Evolutionary conservation across 2,113 vertebrate species (phyloP).

Genomic region (Bujurquina vittata): DNA sequence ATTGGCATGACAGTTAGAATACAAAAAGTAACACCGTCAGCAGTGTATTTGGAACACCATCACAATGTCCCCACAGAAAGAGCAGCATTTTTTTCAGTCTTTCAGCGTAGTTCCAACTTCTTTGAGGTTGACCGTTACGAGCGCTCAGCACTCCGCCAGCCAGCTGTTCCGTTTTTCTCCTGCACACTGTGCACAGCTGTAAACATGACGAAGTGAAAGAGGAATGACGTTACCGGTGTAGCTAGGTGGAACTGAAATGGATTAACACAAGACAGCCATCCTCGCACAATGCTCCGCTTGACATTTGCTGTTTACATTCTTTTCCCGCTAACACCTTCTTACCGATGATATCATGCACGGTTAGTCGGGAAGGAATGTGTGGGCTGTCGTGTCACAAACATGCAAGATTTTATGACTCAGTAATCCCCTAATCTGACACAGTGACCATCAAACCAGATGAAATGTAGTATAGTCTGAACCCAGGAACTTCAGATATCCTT

Average conservation of each 20-base stretch:
- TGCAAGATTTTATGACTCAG: background rate
- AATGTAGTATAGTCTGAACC: background rate
- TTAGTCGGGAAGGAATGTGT: background rate
- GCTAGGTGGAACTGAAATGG: background rate
- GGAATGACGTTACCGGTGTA: background rate
- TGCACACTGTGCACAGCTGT: background rate
- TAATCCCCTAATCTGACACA: background rate
- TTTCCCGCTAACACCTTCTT: background rate
- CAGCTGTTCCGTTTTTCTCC: background rate
- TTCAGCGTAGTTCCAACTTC: background rate
- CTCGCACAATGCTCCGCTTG: background rate
- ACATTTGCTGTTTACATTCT: slow-evolving; percentile 1
- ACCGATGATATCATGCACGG: background rate
- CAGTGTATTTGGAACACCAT: background rate
- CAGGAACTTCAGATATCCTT: background rate
- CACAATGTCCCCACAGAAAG: background rate
- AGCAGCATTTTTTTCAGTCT: background rate
- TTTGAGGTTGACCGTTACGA: background rate
- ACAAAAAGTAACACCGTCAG: too few relatives aligned
- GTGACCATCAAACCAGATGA: background rate
- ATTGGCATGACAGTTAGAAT: background rate
- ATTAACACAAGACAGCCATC: background rate
- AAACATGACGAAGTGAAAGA: background rate
- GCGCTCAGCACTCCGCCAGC: background rate
- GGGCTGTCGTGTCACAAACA: background rate